Evolutionary conservation across 2,797 vertebrate genomes (phyloP), one percentile per base, ranked within the genome.

Genomic region (Myripristis murdjan): DNA sequence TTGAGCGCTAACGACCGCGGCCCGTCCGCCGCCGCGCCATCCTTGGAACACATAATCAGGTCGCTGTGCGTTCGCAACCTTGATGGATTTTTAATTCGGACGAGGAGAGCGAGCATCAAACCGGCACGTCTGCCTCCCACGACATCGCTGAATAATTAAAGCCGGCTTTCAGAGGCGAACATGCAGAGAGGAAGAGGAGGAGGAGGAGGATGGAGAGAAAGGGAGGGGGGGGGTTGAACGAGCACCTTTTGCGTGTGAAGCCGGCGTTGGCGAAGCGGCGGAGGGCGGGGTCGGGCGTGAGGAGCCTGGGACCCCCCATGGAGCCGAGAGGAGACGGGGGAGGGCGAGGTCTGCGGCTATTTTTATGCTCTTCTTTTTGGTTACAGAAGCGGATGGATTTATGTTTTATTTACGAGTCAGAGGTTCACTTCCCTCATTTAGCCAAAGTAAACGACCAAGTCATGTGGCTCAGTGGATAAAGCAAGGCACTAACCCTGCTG

Each of bases 71-170:
- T 75, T 49, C n/a, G 33, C 65, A 65, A 82, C 75, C 70, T 69
- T 14, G 46, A 58, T 53, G 64, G 64, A 52, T 71, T 70, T 54
- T 65, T 39, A 64, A 74, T 75, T 67, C 64, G 47, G 59, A 77
- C 28, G 2, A 60, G 62, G 7, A 39, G 60, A 62, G 59, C 16
- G 2, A 58, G 64, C 53, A 55, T 81, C 47, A 70, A 57, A 28
- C 66, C 4, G 33, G 26, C 55, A 78, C 33, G 6, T 56, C 75
- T 64, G n/a, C 53, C 65, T 69, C 63, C 68, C 69, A 57, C 48
- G 41, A 64, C 64, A 54, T 44, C 24, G 0, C 31, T 81, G 68
- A 83, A 79, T 83, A 82, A 73, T 83, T 64, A 67, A 87, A 73
- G 2, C 15, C 2, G 2, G 41, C 60, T 51, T 61, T 54, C 49